These are phyloP conservation scores for Arctopsyche grandis DNA, from an alignment of 1,140 invertebrate species.

Conservation along the genomic window DNA sequence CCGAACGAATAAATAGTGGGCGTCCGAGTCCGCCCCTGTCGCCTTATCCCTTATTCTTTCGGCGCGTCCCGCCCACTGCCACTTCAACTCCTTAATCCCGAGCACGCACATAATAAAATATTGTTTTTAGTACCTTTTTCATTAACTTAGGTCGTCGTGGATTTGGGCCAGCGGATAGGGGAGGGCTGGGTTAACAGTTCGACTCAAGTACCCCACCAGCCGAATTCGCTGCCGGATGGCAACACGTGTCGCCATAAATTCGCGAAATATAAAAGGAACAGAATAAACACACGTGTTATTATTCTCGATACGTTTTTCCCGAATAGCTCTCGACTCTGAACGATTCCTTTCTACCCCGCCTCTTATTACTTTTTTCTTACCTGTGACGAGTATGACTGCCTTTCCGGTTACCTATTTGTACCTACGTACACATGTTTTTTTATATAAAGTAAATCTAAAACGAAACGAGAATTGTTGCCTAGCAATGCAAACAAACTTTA, in stretches of 20 bases:
- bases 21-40: neutral
- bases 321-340: too few relatives aligned
- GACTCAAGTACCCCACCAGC: neutral
- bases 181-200: neutral
- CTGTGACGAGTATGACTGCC: too few relatives aligned
- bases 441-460: too few relatives aligned
- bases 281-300: too few relatives aligned
- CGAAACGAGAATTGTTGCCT: too few relatives aligned
- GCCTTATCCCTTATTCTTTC: slow-evolving; percentile 7
- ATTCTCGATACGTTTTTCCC: too few relatives aligned
- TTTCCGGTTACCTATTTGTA: too few relatives aligned
- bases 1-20: neutral
- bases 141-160: neutral
- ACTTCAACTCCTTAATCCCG: slow-evolving; percentile 3
- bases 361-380: too few relatives aligned
- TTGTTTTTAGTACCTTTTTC: slow-evolving; percentile 8
- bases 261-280: neutral
- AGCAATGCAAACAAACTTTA: too few relatives aligned
- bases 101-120: slow-evolving; percentile 8
- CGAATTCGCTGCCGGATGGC: neutral
- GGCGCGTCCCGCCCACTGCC: neutral
- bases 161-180: too few relatives aligned
- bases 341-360: too few relatives aligned
- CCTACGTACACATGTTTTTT: too few relatives aligned
- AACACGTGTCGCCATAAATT: neutral